Base-by-base conservation (phyloP, 2,888 invertebrate genomes). In the Horisme vitalbata region DNA sequence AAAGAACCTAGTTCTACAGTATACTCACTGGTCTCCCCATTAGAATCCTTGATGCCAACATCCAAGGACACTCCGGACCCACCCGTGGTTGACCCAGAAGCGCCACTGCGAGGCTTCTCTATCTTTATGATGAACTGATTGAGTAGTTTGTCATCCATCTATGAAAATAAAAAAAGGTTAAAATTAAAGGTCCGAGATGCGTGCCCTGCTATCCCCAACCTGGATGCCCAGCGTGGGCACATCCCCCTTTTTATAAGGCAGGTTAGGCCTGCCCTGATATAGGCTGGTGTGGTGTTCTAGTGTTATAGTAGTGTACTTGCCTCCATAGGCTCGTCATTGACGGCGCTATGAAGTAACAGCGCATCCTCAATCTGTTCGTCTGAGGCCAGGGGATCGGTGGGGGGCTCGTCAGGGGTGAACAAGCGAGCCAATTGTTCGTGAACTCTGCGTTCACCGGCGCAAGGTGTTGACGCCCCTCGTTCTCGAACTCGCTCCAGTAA, bases 401-500 rank as follows among this genome's bases (percentile, higher is more conserved):
- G 43, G 55, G 38, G 57, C 13, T 68, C 72, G 46, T 49, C 53
- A 38, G 74, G 72, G 1, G 87, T 78, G 76, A 90, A 90, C 57
- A 90, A 71, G 0, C 90, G 79, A 30, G 87, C 84, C 1, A 90
- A 92, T 69, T 96, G 95, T 59, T 95, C 94, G 62, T 94, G 95
- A 63, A 95, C 93, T 57, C 94, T 91, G 20, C 94, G 93, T 18
- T 93, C 93, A 31, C 92, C 92, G 52, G 93, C 93, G 2, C 92
- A 90, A 31, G 93, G 91, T 0, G 90, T 84, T 38, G 71, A 87
- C 12, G 90, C 85, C 0, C 95, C 95, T 23, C 93, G 92, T 68
- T 95, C 95, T 21, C 95, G 92, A 0, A 95, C 95, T 18, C 94
- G 92, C 57, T 94, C 93, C 37, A 96, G 71, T 1, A 96, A 81